Conservation (phyloP, 1,140 invertebrate genomes). For the Drosophila varians region DNA sequence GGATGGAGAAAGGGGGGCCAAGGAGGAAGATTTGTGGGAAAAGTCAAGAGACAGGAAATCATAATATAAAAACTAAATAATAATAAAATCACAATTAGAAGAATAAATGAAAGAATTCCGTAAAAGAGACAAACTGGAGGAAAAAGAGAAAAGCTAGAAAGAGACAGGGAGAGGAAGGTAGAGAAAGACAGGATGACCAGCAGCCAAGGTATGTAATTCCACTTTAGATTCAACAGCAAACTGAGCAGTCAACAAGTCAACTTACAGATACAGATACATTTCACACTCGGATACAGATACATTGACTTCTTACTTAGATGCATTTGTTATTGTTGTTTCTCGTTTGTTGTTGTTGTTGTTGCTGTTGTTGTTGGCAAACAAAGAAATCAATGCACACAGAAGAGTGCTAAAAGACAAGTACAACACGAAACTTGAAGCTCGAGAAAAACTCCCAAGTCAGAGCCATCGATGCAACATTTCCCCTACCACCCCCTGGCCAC, state of each 20-base stretch:
- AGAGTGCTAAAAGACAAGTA: slow-evolving; percentile 61
- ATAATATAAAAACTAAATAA: not conserved
- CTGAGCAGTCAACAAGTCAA: slow-evolving; percentile 68
- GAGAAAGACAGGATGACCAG: slow-evolving; percentile 4
- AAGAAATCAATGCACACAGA: slow-evolving; percentile 67
- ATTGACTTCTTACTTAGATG: slow-evolving; percentile 12
- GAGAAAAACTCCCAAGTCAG: slow-evolving; percentile 28
- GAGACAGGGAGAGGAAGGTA: not conserved
- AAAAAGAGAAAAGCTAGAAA: too few relatives aligned
- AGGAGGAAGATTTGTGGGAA: not conserved
- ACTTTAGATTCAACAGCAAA: slow-evolving; percentile 41
- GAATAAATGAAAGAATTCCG: not conserved
- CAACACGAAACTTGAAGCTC: slow-evolving; percentile 27
- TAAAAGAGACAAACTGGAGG: not conserved
- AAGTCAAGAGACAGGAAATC: not conserved
- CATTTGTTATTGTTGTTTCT: slow-evolving; percentile 29
- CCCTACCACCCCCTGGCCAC: not conserved
- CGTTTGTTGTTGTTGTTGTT: not conserved
- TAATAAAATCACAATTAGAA: not conserved
- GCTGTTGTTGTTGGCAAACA: slow-evolving; percentile 50
- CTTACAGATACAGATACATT: slow-evolving; percentile 37
- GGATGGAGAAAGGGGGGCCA: not conserved
- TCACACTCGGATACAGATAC: slow-evolving; percentile 16
- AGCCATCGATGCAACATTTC: not conserved
- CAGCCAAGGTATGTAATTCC: slow-evolving; percentile 37